phyloP scores from a whole-genome alignment of 1,140 invertebrate species.

The Antheraea mylitta region DNA sequence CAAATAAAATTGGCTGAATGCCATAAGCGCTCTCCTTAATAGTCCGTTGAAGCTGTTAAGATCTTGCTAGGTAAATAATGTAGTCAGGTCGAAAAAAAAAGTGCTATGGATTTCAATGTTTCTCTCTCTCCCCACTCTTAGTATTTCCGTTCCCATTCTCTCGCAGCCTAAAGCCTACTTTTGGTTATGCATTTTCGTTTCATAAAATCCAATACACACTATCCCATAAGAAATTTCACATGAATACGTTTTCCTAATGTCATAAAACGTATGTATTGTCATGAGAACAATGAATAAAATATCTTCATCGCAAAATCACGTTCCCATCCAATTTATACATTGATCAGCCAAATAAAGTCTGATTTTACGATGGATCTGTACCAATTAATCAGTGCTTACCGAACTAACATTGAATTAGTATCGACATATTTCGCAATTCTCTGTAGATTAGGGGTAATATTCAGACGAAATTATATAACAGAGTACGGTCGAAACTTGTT shows the following conservation, averaged over 20 bases:
- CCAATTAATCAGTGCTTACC: conserved; percentile 2
- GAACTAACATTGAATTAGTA: conserved; percentile 1
- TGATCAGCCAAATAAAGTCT: not conserved
- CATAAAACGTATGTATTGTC: not conserved
- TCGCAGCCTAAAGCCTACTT: too few species aligned
- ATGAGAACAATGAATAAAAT: not conserved
- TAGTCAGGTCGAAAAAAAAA: too few species aligned
- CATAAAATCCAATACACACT: too few species aligned
- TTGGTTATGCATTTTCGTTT: too few species aligned
- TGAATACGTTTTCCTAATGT: not conserved
- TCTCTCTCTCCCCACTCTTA: too few species aligned
- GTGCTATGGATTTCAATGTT: too few species aligned
- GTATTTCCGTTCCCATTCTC: too few species aligned
- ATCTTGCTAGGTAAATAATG: too few species aligned
- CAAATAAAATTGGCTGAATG: too few species aligned
- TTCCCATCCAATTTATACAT: not conserved
- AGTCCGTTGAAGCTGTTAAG: too few species aligned
- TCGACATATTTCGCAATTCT: conserved; percentile 2
- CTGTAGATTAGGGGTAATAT: not conserved
- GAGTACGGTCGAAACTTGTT: not conserved
- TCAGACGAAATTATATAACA: not conserved
- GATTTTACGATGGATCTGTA: not conserved
- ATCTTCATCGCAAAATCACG: not conserved
- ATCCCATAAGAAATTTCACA: too few species aligned
- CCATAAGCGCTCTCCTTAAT: too few species aligned